phyloP scores from a whole-genome alignment of 2,797 vertebrate genomes.

The Molossus alvarezi region DNA sequence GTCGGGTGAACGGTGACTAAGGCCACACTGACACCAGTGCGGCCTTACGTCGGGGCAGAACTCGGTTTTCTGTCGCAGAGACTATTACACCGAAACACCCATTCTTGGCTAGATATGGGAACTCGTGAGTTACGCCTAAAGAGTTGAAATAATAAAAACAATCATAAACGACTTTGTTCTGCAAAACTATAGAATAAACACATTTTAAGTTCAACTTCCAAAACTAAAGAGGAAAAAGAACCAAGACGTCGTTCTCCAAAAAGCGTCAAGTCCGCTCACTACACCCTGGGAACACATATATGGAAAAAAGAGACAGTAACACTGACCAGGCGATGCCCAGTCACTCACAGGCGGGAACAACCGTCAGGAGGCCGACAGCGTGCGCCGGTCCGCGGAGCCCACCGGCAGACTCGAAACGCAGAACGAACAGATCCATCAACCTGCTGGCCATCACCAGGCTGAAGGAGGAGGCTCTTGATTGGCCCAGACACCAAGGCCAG shows the following conservation, averaged over 20 bases:
- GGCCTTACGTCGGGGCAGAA: not conserved
- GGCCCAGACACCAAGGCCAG: not conserved
- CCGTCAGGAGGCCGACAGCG: not conserved
- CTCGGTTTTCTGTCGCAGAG: not conserved
- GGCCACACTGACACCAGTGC: rapidly evolving
- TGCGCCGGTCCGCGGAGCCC: not conserved
- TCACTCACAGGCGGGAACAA: not conserved
- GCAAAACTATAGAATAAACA: not conserved
- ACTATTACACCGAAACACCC: not conserved
- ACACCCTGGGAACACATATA: not conserved
- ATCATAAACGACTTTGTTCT: not conserved
- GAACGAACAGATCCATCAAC: too few relatives aligned
- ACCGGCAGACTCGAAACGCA: too few relatives aligned
- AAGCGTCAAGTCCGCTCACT: not conserved
- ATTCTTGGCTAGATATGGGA: not conserved
- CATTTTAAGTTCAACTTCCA: not conserved
- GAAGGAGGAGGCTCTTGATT: not conserved
- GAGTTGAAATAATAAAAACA: not conserved
- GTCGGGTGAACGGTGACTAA: not conserved
- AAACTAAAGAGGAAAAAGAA: not conserved
- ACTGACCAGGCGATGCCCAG: not conserved
- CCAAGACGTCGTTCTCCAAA: not conserved
- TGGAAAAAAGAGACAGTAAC: not conserved
- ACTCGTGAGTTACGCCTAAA: not conserved
- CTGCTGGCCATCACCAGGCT: too few relatives aligned